These are phyloP conservation scores for Papilio polyxenes DNA, from an alignment of 1,140 invertebrate species.

Conservation along the genomic window DNA sequence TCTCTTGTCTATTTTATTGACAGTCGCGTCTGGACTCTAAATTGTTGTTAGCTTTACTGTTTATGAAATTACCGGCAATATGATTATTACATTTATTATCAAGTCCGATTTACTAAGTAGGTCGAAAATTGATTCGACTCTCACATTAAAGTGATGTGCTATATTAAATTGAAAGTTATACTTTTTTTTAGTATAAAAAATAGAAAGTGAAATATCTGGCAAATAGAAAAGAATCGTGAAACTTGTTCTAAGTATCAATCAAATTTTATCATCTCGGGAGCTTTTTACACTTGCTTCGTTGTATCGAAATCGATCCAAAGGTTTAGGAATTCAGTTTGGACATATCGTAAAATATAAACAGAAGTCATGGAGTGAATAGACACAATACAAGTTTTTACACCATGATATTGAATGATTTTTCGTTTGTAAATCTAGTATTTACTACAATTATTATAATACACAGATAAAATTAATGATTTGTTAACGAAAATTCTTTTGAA, in stretches of 20 bases:
- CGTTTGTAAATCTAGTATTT: too few relatives aligned
- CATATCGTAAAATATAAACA: too few relatives aligned
- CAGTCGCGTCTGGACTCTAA: conserved; percentile 4
- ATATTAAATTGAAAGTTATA: neutral
- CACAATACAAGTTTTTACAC: too few relatives aligned
- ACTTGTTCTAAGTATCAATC: neutral
- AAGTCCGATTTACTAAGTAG: neutral
- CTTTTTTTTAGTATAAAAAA: neutral
- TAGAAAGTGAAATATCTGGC: neutral
- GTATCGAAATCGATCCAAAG: neutral
- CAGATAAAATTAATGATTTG: too few relatives aligned
- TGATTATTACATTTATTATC: conserved; percentile 15
- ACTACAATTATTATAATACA: too few relatives aligned
- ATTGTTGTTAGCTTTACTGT: neutral
- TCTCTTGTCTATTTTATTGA: conserved; percentile 5
- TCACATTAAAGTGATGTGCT: neutral
- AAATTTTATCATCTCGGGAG: neutral
- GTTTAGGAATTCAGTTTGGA: neutral
- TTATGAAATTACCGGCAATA: conserved; percentile 3
- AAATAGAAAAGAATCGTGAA: neutral
- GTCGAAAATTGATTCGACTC: neutral
- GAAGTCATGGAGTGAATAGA: too few relatives aligned
- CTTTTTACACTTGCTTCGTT: too few relatives aligned
- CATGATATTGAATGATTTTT: too few relatives aligned
- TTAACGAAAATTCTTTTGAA: too few relatives aligned